Conservation (phyloP, 2,888 invertebrate genomes). For the Heliconius hortense region DNA sequence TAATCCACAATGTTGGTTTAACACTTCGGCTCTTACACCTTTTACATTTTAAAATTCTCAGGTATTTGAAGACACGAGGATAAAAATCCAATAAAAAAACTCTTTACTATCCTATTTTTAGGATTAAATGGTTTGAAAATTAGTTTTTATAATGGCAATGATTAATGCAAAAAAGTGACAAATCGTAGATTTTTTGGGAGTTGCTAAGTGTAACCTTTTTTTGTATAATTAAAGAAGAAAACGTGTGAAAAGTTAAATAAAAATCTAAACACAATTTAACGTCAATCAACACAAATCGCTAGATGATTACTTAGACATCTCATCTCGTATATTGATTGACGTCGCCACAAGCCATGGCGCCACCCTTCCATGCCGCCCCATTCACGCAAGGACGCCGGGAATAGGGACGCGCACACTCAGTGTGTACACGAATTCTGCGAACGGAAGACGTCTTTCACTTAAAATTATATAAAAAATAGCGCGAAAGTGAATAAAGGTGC, state of each 20-base stretch:
- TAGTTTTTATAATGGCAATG: too few species aligned
- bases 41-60: neutral
- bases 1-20: slow-evolving; percentile 34
- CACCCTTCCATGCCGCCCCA: slow-evolving; percentile 77
- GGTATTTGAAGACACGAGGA: neutral
- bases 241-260: neutral
- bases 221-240: neutral
- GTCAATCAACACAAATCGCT: slow-evolving; percentile 39
- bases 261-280: neutral
- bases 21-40: slow-evolving; percentile 25
- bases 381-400: slow-evolving; percentile 77
- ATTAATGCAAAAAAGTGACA: neutral
- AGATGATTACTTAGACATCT: slow-evolving; percentile 61
- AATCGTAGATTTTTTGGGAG: neutral
- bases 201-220: neutral
- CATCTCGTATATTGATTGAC: slow-evolving; percentile 81
- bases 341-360: slow-evolving; percentile 70
- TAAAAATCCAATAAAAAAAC: too few species aligned
- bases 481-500: slow-evolving; percentile 58
- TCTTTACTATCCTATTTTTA: too few species aligned
- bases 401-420: slow-evolving; percentile 79
- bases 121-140: neutral
- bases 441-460: slow-evolving; percentile 60
- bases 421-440: slow-evolving; percentile 63
- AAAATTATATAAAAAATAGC: slow-evolving; percentile 48